These are phyloP conservation scores for Aphyosemion australe DNA, from an alignment of 2,113 vertebrate genomes.

Conservation along the genomic window DNA sequence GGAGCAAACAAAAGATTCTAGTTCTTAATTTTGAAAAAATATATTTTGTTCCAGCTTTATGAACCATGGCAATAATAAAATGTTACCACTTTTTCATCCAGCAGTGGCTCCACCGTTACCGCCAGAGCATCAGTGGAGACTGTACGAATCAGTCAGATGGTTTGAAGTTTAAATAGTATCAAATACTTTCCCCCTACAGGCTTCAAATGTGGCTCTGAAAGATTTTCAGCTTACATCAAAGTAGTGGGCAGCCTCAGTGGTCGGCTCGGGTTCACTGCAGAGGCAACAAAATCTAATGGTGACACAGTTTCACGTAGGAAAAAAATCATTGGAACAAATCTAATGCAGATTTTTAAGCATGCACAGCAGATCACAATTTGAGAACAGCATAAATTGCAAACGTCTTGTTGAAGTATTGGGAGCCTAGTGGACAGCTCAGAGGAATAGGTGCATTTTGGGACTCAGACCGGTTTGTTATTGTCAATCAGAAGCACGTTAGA, in stretches of 20 bases:
- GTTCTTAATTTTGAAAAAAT: background rate
- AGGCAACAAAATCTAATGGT: background rate
- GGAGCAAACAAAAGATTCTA: conserved; percentile 16
- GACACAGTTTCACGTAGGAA: conserved; percentile 14
- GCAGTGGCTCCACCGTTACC: background rate
- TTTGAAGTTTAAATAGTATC: conserved; percentile 7
- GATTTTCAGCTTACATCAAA: background rate
- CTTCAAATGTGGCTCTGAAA: conserved; percentile 12
- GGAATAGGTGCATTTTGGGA: no score
- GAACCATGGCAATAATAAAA: conserved; percentile 35
- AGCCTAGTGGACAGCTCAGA: no score
- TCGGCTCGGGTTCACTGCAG: conserved; percentile 4
- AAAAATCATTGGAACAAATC: background rate
- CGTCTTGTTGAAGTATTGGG: no score
- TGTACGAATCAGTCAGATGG: background rate
- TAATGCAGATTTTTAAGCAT: background rate
- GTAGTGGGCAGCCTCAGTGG: background rate
- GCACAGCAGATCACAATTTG: no score
- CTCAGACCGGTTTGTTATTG: no score
- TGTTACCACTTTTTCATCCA: conserved; percentile 13
- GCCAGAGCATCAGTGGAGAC: background rate
- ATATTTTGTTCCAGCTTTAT: conserved; percentile 18
- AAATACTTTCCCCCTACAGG: background rate
- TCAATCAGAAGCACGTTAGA: no score
- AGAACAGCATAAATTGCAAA: no score